Conservation (phyloP, 2,797 vertebrate species). For the Periparus ater region DNA sequence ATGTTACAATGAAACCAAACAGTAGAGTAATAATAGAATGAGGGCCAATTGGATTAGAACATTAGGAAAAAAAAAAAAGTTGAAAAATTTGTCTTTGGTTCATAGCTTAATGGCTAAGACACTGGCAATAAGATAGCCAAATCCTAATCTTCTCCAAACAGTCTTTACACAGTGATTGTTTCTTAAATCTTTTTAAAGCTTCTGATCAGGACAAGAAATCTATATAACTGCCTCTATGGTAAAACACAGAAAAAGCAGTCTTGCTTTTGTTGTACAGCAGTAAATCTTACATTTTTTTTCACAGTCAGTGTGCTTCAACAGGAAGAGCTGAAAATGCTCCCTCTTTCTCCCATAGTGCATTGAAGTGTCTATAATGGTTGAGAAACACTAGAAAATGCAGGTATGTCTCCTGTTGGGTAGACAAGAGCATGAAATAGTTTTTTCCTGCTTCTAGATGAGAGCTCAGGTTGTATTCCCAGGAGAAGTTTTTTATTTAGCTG, state of each 20-base stretch:
- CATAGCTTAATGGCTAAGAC: background rate
- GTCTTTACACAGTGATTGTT: background rate
- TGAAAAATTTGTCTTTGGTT: background rate
- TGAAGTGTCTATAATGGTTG: background rate
- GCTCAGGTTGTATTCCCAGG: background rate
- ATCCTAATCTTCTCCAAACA: background rate
- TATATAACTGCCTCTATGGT: background rate
- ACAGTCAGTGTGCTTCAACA: background rate
- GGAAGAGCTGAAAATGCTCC: background rate
- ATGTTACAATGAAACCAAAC: background rate
- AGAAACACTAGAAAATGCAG: background rate
- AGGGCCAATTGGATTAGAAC: background rate
- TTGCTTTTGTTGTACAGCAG: background rate
- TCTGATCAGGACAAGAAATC: background rate
- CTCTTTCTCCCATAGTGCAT: background rate
- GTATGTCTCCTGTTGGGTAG: background rate
- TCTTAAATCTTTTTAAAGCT: background rate
- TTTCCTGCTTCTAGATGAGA: background rate
- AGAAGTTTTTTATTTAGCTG: background rate
- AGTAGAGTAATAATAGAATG: background rate
- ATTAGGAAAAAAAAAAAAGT: background rate
- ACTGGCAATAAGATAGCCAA: background rate
- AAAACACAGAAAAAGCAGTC: background rate
- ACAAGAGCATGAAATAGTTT: background rate
- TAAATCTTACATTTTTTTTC: background rate